Evolutionary conservation across 1,140 invertebrate genomes (phyloP).

Genomic region (Bombus consobrinus): DNA sequence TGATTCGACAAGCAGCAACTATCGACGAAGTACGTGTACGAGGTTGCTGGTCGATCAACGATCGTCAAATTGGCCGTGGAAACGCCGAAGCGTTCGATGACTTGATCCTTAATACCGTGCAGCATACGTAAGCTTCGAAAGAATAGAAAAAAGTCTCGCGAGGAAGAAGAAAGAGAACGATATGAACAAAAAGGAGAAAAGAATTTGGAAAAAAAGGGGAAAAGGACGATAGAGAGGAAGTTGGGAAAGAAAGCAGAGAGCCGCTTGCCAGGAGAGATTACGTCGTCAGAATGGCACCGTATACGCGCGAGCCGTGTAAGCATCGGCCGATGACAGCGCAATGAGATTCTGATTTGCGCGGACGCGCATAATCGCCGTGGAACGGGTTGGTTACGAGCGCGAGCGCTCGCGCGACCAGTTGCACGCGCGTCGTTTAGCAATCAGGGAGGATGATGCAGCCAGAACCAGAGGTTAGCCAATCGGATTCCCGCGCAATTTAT

Average conservation of each 20-base stretch:
- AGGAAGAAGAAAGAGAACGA: background rate
- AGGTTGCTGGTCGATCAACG: slow-evolving; percentile 12
- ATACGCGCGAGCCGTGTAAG: slow-evolving; percentile 52
- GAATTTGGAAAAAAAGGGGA: too few species aligned
- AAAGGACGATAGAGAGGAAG: background rate
- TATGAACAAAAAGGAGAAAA: background rate
- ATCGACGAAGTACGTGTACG: too few species aligned
- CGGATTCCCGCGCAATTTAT: slow-evolving; percentile 66
- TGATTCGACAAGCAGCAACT: background rate
- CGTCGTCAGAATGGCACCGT: slow-evolving; percentile 59
- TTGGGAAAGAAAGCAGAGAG: slow-evolving; percentile 7
- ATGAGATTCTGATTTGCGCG: slow-evolving; percentile 70
- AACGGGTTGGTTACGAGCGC: slow-evolving; percentile 33
- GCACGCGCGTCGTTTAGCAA: slow-evolving; percentile 74
- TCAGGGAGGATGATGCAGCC: slow-evolving; percentile 75
- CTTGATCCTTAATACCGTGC: background rate
- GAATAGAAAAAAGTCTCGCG: background rate
- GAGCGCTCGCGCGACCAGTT: slow-evolving; percentile 63
- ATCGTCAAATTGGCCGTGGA: slow-evolving; percentile 54
- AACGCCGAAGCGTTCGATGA: slow-evolving; percentile 44
- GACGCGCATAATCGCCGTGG: slow-evolving; percentile 60
- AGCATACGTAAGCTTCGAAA: too few species aligned
- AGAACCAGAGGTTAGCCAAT: slow-evolving; percentile 59
- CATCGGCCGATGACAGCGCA: slow-evolving; percentile 68
- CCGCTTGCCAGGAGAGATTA: slow-evolving; percentile 51